These are phyloP conservation scores for Diuraphis noxia DNA, from an alignment of 1,140 invertebrate species.

Conservation along the genomic window DNA sequence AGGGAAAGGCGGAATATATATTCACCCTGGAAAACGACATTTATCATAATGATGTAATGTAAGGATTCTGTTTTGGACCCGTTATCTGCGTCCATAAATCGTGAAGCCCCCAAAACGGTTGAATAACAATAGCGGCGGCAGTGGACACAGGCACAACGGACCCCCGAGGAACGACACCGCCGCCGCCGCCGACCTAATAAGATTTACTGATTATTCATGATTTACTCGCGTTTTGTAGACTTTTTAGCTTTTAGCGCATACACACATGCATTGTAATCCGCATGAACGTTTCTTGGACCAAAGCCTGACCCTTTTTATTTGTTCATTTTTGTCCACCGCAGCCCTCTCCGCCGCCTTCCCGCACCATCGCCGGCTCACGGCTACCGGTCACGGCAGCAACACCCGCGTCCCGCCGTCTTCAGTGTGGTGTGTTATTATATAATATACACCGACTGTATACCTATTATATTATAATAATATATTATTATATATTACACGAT, in stretches of 20 bases:
- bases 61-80: conserved; percentile 54
- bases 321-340: conserved; percentile 7
- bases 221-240: conserved; percentile 50
- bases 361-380: too few relatives aligned
- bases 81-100: conserved; percentile 54
- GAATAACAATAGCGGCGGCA: conserved; percentile 41
- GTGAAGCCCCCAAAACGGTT: conserved; percentile 47
- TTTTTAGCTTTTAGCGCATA: conserved; percentile 49
- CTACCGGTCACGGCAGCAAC: not conserved
- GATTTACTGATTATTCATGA: conserved; percentile 53
- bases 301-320: conserved; percentile 50
- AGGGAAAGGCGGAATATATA: conserved; percentile 43
- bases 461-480: not conserved
- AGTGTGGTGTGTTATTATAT: not conserved
- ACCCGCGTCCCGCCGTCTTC: too few relatives aligned
- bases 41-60: conserved; percentile 54
- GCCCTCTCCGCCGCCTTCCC: not conserved
- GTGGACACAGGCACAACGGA: conserved; percentile 35
- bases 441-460: not conserved
- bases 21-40: conserved; percentile 45
- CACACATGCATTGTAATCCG: conserved; percentile 39
- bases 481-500: not conserved
- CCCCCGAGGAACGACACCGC: conserved; percentile 32
- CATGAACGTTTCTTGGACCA: conserved; percentile 51
- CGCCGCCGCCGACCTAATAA: conserved; percentile 38